Conservation (phyloP, 2,797 vertebrate species). For the Ciconia nigra region DNA sequence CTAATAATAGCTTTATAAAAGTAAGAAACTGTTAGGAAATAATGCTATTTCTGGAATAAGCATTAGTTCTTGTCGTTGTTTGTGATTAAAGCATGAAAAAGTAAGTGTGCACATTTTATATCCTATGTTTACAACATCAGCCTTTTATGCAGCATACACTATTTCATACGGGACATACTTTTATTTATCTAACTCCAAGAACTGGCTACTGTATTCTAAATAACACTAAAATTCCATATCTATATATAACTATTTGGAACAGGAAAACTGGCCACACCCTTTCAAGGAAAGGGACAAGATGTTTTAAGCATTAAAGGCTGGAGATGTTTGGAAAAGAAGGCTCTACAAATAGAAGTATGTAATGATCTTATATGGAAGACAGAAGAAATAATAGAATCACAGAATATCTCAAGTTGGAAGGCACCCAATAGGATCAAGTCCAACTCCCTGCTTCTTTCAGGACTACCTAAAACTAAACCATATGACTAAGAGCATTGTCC, state of each 20-base stretch:
- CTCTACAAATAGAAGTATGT: neutral
- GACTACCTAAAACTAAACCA: too few relatives aligned
- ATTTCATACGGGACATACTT: neutral
- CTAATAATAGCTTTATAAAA: neutral
- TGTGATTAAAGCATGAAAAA: neutral
- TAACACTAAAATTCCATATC: neutral
- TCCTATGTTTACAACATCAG: neutral
- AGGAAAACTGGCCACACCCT: neutral
- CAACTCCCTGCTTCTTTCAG: too few relatives aligned
- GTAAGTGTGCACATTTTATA: neutral
- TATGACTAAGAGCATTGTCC: too few relatives aligned
- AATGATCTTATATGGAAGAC: neutral
- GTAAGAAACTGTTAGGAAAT: neutral
- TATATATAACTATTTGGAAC: neutral
- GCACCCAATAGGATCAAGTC: too few relatives aligned
- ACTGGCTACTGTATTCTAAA: neutral
- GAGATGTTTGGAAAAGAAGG: neutral
- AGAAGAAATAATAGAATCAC: too few relatives aligned
- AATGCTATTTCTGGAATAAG: neutral
- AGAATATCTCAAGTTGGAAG: too few relatives aligned
- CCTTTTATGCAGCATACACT: neutral
- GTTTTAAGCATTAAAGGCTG: neutral
- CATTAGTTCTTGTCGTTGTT: neutral
- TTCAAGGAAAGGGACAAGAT: neutral
- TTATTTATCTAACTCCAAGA: neutral